Conservation (phyloP, 2,888 invertebrate species). For the Xylota segnis region DNA sequence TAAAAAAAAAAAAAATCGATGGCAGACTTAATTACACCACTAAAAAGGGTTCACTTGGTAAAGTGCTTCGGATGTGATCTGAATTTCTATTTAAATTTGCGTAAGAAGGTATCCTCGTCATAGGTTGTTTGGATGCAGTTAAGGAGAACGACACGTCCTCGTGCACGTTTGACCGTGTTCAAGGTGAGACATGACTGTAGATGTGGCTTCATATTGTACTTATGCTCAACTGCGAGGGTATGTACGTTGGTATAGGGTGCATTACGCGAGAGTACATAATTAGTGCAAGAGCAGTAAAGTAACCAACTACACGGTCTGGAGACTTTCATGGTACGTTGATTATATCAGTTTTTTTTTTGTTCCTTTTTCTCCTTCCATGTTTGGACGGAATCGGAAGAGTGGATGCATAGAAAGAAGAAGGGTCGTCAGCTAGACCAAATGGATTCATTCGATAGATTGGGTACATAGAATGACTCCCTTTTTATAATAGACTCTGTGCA, state of each 20-base stretch:
- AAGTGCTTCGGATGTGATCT: conserved; percentile 21
- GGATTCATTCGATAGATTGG: not conserved
- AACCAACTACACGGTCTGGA: conserved; percentile 67
- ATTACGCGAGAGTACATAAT: conserved; percentile 54
- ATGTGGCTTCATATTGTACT: conserved; percentile 3
- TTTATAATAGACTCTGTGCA: not conserved
- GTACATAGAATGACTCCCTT: no score
- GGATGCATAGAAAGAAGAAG: not conserved
- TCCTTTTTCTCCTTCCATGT: not conserved
- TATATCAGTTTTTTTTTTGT: not conserved
- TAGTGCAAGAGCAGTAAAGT: conserved; percentile 48
- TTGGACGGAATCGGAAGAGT: not conserved
- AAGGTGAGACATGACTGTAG: conserved; percentile 38
- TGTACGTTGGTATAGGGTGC: conserved; percentile 40
- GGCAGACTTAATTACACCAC: conserved; percentile 10
- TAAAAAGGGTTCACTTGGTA: not conserved
- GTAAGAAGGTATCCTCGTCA: not conserved
- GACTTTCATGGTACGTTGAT: conserved; percentile 63
- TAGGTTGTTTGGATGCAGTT: conserved; percentile 2
- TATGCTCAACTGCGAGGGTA: not conserved
- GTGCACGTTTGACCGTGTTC: conserved; percentile 35
- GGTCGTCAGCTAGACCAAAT: not conserved
- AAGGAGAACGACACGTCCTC: not conserved
- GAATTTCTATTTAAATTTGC: conserved; percentile 8
- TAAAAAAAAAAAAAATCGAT: conserved; percentile 18